Evolutionary conservation across 2,888 invertebrate species (phyloP), one percentile per base, ranked within the genome.

Genomic region (Cheiracanthium punctorium): DNA sequence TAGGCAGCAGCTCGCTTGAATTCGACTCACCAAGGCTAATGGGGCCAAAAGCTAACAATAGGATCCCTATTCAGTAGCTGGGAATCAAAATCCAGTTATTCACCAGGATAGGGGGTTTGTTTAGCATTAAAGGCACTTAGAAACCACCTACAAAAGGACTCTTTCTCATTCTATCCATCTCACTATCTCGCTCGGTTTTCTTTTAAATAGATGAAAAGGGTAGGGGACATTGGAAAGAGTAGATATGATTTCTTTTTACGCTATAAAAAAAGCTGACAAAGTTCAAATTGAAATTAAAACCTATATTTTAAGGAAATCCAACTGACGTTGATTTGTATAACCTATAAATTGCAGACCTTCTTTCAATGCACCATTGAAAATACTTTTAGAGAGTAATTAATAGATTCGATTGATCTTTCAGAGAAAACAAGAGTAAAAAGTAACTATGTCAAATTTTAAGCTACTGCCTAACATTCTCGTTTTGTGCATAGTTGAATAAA

Each of bases 81-180:
- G 58, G 84, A 84, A 84, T 84, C 84, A 84, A 84, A 82, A 84
- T 73, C 84, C 84, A 76, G 77, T 84, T 73, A 84, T 84, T 84
- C 84, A 73, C 84, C 41, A 74, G 77, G 73, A 71, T 58, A 58
- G 77, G 29, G 82, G 72, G 82, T 77, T 82, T 82, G 82, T 82
- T 82, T 72, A 75, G 81, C 75, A 80, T 80, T 80, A 80, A 69
- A 74, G 70, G 52, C 82, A 84, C 82, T 84, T 84, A 84, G 82
- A 72, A 77, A 37, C 58, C 52, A 48, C 67, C 79, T 79, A 84
- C 79, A 84, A 84, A 69, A 84, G 72, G 84, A 69, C 58, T 67
- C 70, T 77, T n/a, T n/a, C 33, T 33, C 69, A 12, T 12, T 24
- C 69, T 24, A 37, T 33, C 48, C 72, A 72, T 72, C 65, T 64